Conservation (phyloP, 2,113 vertebrate genomes). For the Clarias magur region DNA sequence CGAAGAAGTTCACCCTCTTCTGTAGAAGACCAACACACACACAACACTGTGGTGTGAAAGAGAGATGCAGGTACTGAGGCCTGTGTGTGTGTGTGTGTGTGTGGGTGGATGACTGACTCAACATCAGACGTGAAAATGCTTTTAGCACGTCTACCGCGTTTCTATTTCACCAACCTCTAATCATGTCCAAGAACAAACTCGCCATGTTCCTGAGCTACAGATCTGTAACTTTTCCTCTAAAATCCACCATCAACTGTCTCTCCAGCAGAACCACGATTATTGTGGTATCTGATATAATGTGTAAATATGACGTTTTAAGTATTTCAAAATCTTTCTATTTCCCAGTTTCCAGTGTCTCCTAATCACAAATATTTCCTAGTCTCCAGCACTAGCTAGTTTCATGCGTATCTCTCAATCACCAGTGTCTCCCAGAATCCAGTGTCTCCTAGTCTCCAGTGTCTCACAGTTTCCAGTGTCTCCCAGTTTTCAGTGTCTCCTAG, state of each 20-base stretch:
- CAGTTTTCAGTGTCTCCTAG: background rate
- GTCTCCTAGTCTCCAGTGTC: background rate
- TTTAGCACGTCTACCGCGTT: conserved; percentile 15
- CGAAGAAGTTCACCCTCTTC: background rate
- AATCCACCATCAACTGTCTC: background rate
- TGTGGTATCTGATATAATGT: background rate
- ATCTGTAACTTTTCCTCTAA: background rate
- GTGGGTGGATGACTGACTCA: conserved; percentile 19
- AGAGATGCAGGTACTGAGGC: background rate
- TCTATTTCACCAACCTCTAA: conserved; percentile 17
- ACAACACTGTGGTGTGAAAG: background rate
- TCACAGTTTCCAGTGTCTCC: background rate
- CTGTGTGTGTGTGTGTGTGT: background rate
- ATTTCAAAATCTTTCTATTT: too few relatives aligned
- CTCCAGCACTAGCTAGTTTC: background rate
- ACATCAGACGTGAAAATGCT: conserved; percentile 15
- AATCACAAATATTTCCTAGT: background rate
- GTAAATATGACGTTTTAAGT: too few relatives aligned
- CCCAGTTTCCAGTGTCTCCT: background rate
- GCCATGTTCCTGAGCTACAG: background rate
- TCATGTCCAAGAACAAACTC: conserved; percentile 16
- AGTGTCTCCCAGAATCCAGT: too few relatives aligned
- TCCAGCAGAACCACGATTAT: background rate
- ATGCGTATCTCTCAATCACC: too few relatives aligned
- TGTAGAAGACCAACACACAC: background rate